Conservation (phyloP, 2,797 vertebrate species). For the Gallinago stenura region DNA sequence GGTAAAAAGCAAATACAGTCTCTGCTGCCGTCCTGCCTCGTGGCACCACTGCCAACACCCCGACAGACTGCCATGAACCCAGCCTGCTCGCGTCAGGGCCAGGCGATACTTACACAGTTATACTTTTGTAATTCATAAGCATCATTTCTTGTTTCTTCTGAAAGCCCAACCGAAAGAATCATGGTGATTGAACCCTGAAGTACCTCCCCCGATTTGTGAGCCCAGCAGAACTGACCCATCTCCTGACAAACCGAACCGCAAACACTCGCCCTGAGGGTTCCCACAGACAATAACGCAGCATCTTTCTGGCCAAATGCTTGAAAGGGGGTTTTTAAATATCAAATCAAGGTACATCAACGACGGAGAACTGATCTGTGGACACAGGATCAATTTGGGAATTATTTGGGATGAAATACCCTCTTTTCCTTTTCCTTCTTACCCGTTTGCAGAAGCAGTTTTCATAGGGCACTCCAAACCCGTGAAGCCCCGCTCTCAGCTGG, state of each 20-base stretch:
- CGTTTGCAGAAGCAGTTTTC: not conserved
- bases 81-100: not conserved
- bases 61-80: not conserved
- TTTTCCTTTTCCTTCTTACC: not conserved
- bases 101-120: too few relatives aligned
- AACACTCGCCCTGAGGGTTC: not conserved
- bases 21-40: not conserved
- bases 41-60: not conserved
- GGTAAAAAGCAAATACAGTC: not conserved
- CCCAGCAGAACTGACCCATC: not conserved
- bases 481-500: not conserved
- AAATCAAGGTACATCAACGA: not conserved
- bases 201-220: not conserved
- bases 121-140: not conserved
- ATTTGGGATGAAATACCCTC: not conserved
- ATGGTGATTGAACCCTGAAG: not conserved
- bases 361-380: not conserved
- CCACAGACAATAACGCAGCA: rapidly evolving
- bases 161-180: not conserved
- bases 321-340: not conserved
- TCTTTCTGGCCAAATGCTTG: not conserved
- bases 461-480: rapidly evolving
- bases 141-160: not conserved
- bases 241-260: not conserved
- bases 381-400: not conserved